Percentiles rank a stretch among this genome's conserved stretches.
phyloP scores from a whole-genome alignment of 2,113 vertebrate species.

The Paratilapia polleni region DNA sequence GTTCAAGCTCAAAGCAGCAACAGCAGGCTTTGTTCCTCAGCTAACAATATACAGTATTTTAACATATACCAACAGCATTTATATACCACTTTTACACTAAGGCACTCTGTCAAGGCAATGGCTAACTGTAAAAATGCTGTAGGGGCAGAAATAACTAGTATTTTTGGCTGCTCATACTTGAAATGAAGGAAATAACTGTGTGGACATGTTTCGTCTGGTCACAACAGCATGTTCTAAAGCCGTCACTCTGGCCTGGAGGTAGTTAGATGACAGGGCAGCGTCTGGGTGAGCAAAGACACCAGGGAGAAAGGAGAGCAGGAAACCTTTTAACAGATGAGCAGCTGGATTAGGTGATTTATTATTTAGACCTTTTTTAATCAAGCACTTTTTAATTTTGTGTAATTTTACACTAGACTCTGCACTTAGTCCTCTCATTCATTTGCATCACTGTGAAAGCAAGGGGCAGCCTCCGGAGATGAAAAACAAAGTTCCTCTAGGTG shows the following conservation, averaged over 20 bases:
- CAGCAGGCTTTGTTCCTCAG: background rate
- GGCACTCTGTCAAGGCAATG: background rate
- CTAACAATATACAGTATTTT: background rate
- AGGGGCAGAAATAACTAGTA: background rate
- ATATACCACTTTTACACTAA: background rate
- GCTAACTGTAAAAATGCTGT: background rate
- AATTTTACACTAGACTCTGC: background rate
- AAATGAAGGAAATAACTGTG: background rate
- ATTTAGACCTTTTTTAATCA: background rate
- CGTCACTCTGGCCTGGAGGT: background rate
- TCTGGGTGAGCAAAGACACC: slow-evolving; percentile 8
- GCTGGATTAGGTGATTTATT: background rate
- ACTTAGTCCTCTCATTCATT: background rate
- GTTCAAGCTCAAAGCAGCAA: background rate
- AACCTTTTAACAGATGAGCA: background rate
- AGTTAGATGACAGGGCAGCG: background rate
- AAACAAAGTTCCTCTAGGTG: background rate
- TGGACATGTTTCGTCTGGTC: background rate
- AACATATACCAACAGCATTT: background rate
- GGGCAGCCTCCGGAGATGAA: background rate
- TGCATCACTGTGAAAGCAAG: background rate
- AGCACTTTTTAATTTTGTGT: background rate
- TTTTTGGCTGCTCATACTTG: background rate
- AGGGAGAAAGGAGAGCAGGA: background rate
- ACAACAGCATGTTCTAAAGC: background rate